Conservation (phyloP, 2,888 invertebrate genomes). For the Archips xylosteana region DNA sequence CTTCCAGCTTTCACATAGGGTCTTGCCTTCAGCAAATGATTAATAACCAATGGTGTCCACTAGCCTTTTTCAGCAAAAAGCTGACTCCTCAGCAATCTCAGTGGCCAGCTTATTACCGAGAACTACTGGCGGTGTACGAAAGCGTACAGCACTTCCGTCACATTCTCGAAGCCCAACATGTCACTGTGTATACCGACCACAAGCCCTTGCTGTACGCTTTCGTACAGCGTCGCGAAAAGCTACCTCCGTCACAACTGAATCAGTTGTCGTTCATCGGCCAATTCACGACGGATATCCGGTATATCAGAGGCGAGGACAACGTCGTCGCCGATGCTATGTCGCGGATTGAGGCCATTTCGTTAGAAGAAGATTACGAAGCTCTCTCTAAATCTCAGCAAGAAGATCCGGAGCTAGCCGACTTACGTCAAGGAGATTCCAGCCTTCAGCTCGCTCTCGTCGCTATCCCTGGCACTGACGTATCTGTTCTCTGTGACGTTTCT, state of each 20-base stretch:
- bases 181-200: no score
- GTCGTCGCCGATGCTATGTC: slow-evolving; percentile 8
- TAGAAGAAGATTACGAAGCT: not conserved
- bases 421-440: not conserved
- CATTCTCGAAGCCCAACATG: no score
- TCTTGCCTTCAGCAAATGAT: slow-evolving; percentile 42
- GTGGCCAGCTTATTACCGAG: no score
- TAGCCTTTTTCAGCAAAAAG: no score
- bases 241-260: no score
- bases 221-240: no score
- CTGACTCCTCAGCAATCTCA: no score
- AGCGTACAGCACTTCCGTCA: no score
- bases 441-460: not conserved
- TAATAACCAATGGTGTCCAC: slow-evolving; percentile 36
- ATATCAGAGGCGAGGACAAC: slow-evolving; percentile 19
- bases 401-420: not conserved
- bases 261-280: no score
- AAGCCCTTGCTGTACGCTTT: no score
- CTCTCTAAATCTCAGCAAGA: slow-evolving; percentile 3
- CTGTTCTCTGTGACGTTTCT: slow-evolving; percentile 42
- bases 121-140: no score
- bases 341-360: not conserved
- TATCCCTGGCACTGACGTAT: slow-evolving; percentile 22
- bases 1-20: slow-evolving; percentile 39
- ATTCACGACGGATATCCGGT: no score